Conservation (phyloP, 2,888 invertebrate genomes). For the Heliconius charithonia region DNA sequence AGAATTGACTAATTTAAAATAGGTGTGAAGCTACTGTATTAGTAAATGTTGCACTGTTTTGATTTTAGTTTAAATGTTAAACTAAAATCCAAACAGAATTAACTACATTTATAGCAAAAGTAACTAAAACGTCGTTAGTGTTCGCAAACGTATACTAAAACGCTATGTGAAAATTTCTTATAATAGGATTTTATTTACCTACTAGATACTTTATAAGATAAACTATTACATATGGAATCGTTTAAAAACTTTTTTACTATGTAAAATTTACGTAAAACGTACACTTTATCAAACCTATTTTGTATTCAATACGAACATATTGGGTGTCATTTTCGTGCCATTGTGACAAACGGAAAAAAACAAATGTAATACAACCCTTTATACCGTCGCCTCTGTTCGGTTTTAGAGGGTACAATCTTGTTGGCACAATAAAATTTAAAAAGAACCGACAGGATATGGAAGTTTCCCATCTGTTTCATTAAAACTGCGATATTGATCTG, state of each 20-base stretch:
- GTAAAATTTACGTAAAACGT: neutral
- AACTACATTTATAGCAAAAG: neutral
- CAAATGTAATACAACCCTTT: conserved; percentile 79
- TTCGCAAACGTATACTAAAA: no score
- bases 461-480: conserved; percentile 80
- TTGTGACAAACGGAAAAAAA: conserved; percentile 62
- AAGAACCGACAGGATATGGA: conserved; percentile 78
- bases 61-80: no score
- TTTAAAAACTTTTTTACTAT: neutral
- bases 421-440: conserved; percentile 56
- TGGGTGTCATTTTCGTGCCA: conserved; percentile 61
- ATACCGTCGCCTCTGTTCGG: conserved; percentile 79
- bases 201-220: neutral
- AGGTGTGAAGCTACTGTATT: neutral
- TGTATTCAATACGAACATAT: conserved; percentile 4
- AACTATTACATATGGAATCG: neutral
- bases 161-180: no score
- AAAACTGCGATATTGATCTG: conserved; percentile 80
- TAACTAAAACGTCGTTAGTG: no score
- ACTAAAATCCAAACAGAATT: neutral
- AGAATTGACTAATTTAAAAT: neutral
- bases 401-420: conserved; percentile 72
- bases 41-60: neutral
- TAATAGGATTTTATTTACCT: no score
- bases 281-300: conserved; percentile 26